phyloP scores from a whole-genome alignment of 2,113 vertebrate genomes.

The Parus major region DNA sequence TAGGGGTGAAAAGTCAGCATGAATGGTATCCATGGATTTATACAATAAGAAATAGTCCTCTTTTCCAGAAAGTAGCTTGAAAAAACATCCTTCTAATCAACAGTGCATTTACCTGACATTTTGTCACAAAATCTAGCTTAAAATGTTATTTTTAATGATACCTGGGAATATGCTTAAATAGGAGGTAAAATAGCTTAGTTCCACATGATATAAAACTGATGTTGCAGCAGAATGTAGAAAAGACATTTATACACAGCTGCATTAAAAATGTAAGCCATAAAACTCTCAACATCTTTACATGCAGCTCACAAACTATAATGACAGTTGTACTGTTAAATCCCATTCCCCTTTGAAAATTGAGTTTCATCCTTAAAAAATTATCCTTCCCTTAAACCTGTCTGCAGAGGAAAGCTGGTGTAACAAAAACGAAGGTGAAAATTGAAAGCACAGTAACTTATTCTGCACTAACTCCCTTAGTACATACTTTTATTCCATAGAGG shows the following conservation, averaged over 20 bases:
- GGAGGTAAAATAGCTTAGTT: slow-evolving; percentile 23
- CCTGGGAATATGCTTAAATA: background rate
- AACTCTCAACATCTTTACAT: slow-evolving; percentile 30
- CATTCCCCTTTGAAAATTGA: slow-evolving; percentile 40
- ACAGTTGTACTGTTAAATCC: slow-evolving; percentile 38
- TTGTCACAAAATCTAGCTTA: background rate
- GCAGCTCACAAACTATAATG: slow-evolving; percentile 12
- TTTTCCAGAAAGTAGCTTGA: background rate
- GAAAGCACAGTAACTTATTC: background rate
- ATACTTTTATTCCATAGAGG: background rate
- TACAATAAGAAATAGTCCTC: background rate
- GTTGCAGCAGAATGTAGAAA: background rate
- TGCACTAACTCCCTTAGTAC: background rate
- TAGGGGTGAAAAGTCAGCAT: background rate
- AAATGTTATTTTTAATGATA: slow-evolving; percentile 12
- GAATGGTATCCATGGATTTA: background rate
- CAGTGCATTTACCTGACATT: background rate
- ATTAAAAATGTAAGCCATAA: slow-evolving; percentile 43
- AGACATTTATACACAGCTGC: slow-evolving; percentile 6
- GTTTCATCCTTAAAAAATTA: slow-evolving; percentile 48
- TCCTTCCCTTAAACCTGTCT: slow-evolving; percentile 14
- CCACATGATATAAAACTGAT: slow-evolving; percentile 1
- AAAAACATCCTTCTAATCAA: background rate
- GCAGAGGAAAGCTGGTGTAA: background rate
- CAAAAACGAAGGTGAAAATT: slow-evolving; percentile 13